Base-by-base conservation (phyloP, 2,888 invertebrate genomes). In the Yponomeuta sedellus region DNA sequence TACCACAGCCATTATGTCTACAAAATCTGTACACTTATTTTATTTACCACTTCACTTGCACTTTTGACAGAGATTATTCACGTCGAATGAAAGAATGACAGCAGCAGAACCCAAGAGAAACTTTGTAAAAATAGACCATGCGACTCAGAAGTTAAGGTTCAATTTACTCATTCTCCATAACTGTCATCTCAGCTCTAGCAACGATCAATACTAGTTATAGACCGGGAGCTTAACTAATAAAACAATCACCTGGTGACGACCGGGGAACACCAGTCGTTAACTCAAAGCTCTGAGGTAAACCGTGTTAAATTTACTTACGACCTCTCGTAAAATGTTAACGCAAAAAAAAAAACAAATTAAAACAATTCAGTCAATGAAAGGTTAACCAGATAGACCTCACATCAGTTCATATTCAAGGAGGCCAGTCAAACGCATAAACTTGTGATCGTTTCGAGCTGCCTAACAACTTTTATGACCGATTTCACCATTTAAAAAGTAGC, bases 21-120 rank as follows among this genome's bases (percentile, higher is more conserved):
- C 44, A 12, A 52, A 52, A 16, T 16, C 44, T 76, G 82, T 63
- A 3, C 10, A 68, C 71, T 74, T 73, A 74, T 70, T 65, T 63
- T 75, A 70, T 72, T 69, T 72, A 71, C 64, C 73, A 72, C 70
- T 74, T 71, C 75, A 73, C 77, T 57, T 10, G 39, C 57, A 59
- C 25, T 68, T 67, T 79, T 82, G 83, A 84, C 81, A 81, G 82
- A 74, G 79, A 81, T 83, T 78, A 84, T 25, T 87, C 84, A 87
- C 87, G 82, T 81, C 74, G 75, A 82, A 76, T 75, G 34, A 34
- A 34, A 77, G 78, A 79, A 80, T 86, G 83, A 85, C 83, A 85
- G 68, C 69, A 70, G 52, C 22, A 34, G 44, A 28, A 22, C 28
- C 40, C 61, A 61, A 40, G 19, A 34, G 57, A 52, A 22, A 10